Evolutionary conservation across 2,113 vertebrate genomes (phyloP).

Genomic region (Sceloporus tristichus): DNA sequence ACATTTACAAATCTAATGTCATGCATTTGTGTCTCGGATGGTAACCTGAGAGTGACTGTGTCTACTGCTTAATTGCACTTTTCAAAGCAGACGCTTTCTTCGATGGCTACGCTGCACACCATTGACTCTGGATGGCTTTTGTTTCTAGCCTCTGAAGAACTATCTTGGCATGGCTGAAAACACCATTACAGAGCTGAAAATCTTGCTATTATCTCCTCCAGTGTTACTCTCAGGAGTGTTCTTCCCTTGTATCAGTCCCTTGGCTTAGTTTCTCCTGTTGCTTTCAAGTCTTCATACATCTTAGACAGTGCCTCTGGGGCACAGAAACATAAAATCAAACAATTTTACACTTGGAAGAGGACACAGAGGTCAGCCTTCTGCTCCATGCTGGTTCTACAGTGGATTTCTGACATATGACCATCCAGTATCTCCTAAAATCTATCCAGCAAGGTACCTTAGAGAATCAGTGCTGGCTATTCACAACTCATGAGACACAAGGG

Average conservation of each 20-base stretch:
- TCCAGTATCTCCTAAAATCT: no score
- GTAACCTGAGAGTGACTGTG: neutral
- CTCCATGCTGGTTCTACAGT: neutral
- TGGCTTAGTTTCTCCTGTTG: no score
- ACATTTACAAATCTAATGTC: slow-evolving; percentile 34
- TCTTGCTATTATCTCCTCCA: neutral
- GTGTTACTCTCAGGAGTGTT: neutral
- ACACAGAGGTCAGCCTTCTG: neutral
- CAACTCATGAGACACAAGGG: no score
- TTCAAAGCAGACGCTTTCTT: neutral
- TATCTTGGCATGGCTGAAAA: neutral
- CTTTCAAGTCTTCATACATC: neutral
- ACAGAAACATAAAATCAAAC: neutral
- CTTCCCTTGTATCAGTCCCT: neutral
- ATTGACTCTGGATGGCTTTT: neutral
- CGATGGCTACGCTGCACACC: neutral
- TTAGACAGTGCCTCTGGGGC: neutral
- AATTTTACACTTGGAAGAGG: neutral
- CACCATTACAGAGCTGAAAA: neutral
- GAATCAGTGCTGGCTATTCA: no score
- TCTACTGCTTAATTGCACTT: slow-evolving; percentile 15
- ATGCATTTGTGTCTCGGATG: slow-evolving; percentile 7
- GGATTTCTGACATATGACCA: no score
- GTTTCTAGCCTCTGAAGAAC: neutral
- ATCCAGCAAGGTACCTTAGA: no score